Percentiles rank a stretch among this genome's conserved stretches.
Evolutionary conservation across 2,797 vertebrate genomes (phyloP).

Genomic region (Dallia pectoralis): DNA sequence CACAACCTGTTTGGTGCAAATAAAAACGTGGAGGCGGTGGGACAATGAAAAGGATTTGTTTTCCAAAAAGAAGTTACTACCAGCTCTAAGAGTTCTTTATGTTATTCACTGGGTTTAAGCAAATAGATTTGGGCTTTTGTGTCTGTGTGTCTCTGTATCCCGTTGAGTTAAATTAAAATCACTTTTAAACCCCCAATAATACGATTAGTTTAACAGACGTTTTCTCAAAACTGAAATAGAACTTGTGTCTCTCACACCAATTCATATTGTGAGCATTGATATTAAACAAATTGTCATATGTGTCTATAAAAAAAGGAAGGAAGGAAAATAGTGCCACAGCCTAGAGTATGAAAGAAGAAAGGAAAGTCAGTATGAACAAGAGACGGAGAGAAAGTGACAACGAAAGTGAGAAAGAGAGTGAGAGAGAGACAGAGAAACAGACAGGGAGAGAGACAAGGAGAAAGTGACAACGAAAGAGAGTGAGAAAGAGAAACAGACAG

Average conservation of each 20-base stretch:
- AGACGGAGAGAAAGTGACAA: background rate
- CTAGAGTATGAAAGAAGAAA: constrained; percentile 5
- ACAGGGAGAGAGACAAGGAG: background rate
- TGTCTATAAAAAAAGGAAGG: constrained; percentile 39
- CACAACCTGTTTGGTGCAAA: background rate
- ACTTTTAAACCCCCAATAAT: constrained; percentile 74
- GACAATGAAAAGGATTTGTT: constrained; percentile 19
- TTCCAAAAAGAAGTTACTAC: constrained; percentile 21
- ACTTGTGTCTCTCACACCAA: constrained; percentile 48
- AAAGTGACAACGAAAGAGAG: background rate
- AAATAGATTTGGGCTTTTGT: constrained; percentile 57
- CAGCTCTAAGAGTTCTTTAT: constrained; percentile 31
- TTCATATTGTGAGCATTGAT: constrained; percentile 54
- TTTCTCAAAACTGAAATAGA: constrained; percentile 62
- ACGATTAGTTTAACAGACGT: constrained; percentile 76
- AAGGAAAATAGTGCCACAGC: constrained; percentile 1
- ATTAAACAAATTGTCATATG: constrained; percentile 55
- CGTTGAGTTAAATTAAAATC: constrained; percentile 76
- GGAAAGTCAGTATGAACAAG: constrained; percentile 6
- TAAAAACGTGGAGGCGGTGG: background rate
- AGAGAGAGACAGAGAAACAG: constrained; percentile 1
- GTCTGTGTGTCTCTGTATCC: constrained; percentile 43
- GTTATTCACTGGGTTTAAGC: constrained; percentile 56
- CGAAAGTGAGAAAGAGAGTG: background rate
- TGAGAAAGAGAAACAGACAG: background rate